Conservation (phyloP, 2,797 vertebrate genomes). For the Lacerta bilineata region DNA sequence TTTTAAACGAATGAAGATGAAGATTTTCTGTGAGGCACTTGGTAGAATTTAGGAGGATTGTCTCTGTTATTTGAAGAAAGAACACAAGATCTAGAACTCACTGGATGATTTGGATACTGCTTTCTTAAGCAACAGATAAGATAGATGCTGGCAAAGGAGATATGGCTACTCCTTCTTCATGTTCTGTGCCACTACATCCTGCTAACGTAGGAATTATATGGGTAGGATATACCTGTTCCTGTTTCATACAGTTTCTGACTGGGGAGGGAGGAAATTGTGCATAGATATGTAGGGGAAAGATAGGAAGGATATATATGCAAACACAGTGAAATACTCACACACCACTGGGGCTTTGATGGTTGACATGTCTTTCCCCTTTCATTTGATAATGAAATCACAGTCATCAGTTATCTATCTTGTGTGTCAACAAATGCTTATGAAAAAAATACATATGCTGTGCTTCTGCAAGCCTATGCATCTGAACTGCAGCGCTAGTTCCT, state of each 20-base stretch:
- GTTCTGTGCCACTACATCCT: neutral
- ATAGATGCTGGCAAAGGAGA: neutral
- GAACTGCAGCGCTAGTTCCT: neutral
- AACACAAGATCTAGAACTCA: neutral
- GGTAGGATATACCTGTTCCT: neutral
- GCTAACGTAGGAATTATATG: neutral
- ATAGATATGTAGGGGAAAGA: neutral
- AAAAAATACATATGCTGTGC: neutral
- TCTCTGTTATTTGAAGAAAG: neutral
- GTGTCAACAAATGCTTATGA: neutral
- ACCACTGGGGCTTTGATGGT: neutral
- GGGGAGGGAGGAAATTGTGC: neutral
- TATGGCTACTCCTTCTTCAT: neutral
- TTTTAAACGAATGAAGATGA: neutral
- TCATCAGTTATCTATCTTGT: neutral
- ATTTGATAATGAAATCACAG: slow-evolving; percentile 1
- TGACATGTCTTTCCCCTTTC: neutral
- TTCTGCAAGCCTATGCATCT: neutral
- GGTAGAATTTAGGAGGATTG: neutral
- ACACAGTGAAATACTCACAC: neutral
- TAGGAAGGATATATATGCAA: neutral
- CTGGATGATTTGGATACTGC: too few relatives aligned
- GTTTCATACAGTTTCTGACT: neutral
- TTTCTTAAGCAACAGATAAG: neutral
- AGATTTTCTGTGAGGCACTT: too few relatives aligned